A percentile compares a stretch with the other conserved stretches of the same genome.
Conservation (phyloP, 2,113 vertebrate genomes). For the Poeciliopsis prolifica region DNA sequence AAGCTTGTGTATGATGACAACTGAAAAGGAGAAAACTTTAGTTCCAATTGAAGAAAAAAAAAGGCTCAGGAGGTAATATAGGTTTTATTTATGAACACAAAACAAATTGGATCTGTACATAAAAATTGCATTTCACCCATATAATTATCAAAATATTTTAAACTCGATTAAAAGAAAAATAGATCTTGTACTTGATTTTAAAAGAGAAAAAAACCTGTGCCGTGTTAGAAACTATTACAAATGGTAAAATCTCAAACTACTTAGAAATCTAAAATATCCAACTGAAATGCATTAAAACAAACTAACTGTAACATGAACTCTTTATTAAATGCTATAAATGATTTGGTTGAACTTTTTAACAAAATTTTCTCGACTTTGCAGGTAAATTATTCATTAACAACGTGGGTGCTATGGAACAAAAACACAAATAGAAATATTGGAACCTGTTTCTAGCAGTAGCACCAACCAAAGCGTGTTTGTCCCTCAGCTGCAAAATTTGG, state of each 20-base stretch:
- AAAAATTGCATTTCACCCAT: conserved; percentile 76
- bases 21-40: background rate
- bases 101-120: conserved; percentile 79
- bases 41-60: background rate
- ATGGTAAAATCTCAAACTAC: conserved; percentile 52
- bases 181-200: conserved; percentile 20
- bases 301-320: conserved; percentile 41
- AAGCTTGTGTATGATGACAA: conserved; percentile 1
- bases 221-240: conserved; percentile 38
- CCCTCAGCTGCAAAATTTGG: conserved; percentile 39
- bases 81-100: conserved; percentile 74
- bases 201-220: conserved; percentile 39
- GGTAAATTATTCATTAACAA: conserved; percentile 45
- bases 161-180: conserved; percentile 40
- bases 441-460: conserved; percentile 58
- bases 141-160: conserved; percentile 65
- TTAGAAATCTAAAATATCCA: conserved; percentile 67
- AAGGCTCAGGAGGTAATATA: conserved; percentile 45
- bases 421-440: conserved; percentile 26
- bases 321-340: conserved; percentile 42
- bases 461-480: conserved; percentile 57
- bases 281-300: conserved; percentile 46
- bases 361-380: conserved; percentile 35
- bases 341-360: conserved; percentile 64
- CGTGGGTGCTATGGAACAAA: conserved; percentile 14